Evolutionary conservation across 2,797 vertebrate species (phyloP).

Genomic region (Furcifer pardalis): DNA sequence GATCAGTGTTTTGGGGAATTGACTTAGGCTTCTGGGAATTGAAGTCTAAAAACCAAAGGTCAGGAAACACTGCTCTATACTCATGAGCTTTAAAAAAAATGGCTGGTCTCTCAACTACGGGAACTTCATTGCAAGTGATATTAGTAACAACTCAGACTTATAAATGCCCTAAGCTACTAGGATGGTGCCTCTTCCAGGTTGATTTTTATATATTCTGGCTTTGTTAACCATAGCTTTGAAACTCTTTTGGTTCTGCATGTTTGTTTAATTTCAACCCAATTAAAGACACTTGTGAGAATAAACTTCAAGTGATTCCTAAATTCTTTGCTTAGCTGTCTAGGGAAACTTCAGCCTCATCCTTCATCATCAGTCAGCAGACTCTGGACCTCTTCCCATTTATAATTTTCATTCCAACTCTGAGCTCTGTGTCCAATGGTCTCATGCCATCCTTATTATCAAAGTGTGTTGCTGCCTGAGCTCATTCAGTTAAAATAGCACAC

Average conservation of each 20-base stretch:
- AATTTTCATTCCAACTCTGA: neutral
- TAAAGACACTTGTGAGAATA: slow-evolving; percentile 43
- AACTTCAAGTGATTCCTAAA: slow-evolving; percentile 24
- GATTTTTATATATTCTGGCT: slow-evolving; percentile 1
- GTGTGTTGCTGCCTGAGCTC: slow-evolving; percentile 5
- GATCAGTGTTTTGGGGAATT: too few relatives aligned
- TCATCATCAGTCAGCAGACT: slow-evolving; percentile 10
- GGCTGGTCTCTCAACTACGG: neutral
- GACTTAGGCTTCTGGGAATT: too few relatives aligned
- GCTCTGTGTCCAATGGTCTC: neutral
- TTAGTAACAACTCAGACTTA: neutral
- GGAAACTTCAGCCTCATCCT: slow-evolving; percentile 29
- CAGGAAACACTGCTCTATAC: too few relatives aligned
- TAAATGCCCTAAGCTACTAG: neutral
- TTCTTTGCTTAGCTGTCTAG: slow-evolving; percentile 15
- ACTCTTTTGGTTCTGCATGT: slow-evolving; percentile 19
- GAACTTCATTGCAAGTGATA: neutral
- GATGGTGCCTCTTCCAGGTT: neutral
- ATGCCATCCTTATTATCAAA: slow-evolving; percentile 13
- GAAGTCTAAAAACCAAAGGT: too few relatives aligned
- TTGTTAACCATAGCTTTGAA: slow-evolving; percentile 6
- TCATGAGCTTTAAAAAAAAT: neutral
- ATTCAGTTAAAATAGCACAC: slow-evolving; percentile 9
- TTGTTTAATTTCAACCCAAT: slow-evolving; percentile 25
- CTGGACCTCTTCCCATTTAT: slow-evolving; percentile 1